These are phyloP conservation scores for Arion vulgaris DNA, from an alignment of 1,140 invertebrate species.

Conservation along the genomic window DNA sequence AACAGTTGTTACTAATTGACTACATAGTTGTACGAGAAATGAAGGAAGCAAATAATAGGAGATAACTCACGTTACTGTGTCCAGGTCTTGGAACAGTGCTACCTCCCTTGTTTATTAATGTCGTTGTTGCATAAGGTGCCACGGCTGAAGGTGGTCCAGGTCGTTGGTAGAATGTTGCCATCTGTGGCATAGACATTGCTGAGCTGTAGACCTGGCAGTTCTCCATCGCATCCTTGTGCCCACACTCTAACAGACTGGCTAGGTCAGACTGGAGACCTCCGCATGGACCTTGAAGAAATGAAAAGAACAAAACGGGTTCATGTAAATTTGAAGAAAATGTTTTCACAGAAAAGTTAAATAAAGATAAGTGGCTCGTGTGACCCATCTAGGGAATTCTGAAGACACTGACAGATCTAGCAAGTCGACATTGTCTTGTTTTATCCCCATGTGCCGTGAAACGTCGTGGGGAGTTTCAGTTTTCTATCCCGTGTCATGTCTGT, in stretches of 20 bases:
- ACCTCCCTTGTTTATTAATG: conserved; percentile 74
- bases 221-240: conserved; percentile 50
- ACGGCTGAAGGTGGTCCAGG: conserved; percentile 71
- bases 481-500: too few species aligned
- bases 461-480: too few species aligned
- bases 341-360: too few species aligned
- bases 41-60: neutral
- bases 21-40: too few species aligned
- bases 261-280: conserved; percentile 58
- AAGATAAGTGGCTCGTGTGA: too few species aligned
- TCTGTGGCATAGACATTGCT: conserved; percentile 54
- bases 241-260: conserved; percentile 55
- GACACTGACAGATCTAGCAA: too few species aligned
- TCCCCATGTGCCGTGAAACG: too few species aligned
- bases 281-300: conserved; percentile 36
- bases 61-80: conserved; percentile 41
- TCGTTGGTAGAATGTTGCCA: conserved; percentile 87
- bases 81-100: conserved; percentile 25
- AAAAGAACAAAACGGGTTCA: neutral
- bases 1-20: too few species aligned
- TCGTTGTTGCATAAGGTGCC: conserved; percentile 88
- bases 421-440: too few species aligned
- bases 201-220: conserved; percentile 57
- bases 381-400: too few species aligned
- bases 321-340: too few species aligned